Conservation (phyloP, 1,140 invertebrate genomes). For the Odontomachus brunneus region DNA sequence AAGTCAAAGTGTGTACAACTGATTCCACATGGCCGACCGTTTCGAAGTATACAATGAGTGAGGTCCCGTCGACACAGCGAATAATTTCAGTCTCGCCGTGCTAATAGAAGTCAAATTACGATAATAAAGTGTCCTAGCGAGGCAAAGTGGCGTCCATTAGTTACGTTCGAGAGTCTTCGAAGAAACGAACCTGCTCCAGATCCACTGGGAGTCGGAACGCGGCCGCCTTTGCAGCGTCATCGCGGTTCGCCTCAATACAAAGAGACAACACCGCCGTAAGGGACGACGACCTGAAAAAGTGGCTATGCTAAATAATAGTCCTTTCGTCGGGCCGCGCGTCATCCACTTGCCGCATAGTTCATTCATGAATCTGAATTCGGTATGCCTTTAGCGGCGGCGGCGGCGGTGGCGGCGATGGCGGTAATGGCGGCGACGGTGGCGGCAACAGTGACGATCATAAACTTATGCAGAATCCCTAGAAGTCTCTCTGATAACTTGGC, state of each 20-base stretch:
- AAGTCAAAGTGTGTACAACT: background rate
- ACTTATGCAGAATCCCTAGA: no score
- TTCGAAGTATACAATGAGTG: slow-evolving; percentile 5
- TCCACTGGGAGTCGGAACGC: slow-evolving; percentile 52
- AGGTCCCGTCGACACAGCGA: slow-evolving; percentile 42
- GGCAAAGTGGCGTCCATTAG: slow-evolving; percentile 80
- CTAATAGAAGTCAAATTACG: slow-evolving; percentile 80
- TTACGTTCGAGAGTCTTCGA: slow-evolving; percentile 65
- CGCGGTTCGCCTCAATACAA: slow-evolving; percentile 80
- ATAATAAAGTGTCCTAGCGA: slow-evolving; percentile 81
- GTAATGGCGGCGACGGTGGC: no score
- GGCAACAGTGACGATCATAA: no score
- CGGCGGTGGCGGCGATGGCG: no score
- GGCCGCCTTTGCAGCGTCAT: slow-evolving; percentile 82
- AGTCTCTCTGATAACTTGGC: no score
- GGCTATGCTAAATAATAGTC: slow-evolving; percentile 85
- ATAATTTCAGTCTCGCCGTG: slow-evolving; percentile 41
- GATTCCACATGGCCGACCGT: background rate
- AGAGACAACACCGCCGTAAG: slow-evolving; percentile 81
- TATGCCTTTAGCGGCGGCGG: slow-evolving; percentile 66
- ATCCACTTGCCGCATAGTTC: slow-evolving; percentile 76
- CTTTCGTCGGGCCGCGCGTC: slow-evolving; percentile 63
- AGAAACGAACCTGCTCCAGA: slow-evolving; percentile 79
- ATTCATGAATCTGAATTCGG: slow-evolving; percentile 80
- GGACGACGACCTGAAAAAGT: slow-evolving; percentile 77